Conservation (phyloP, 2,113 vertebrate genomes). For the Muntiacus muntjak region DNA sequence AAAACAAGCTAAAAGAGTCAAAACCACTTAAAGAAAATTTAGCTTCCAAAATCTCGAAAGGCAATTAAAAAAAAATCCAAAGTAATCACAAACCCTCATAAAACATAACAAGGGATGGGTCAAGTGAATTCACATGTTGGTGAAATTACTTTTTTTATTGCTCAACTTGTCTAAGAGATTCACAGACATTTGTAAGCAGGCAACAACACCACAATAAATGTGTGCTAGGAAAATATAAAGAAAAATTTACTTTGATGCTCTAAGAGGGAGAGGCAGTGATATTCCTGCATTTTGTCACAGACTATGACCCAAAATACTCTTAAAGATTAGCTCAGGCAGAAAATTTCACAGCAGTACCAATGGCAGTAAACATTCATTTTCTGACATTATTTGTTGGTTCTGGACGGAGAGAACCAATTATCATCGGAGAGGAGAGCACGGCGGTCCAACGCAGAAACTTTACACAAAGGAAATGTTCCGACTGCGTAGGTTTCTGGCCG, state of each 20-base stretch:
- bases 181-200: neutral
- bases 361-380: neutral
- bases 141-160: neutral
- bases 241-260: neutral
- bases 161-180: neutral
- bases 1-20: neutral
- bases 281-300: neutral
- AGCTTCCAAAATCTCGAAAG: neutral
- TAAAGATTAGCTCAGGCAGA: neutral
- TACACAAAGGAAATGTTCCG: neutral
- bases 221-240: neutral
- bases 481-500: neutral
- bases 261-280: neutral
- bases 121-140: neutral
- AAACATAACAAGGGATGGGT: neutral
- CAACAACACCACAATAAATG: neutral
- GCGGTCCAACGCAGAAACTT: fast-evolving
- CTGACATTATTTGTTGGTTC: neutral
- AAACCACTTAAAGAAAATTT: neutral
- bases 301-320: neutral
- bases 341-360: neutral
- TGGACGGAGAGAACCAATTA: neutral
- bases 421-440: neutral
- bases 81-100: neutral
- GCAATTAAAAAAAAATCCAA: neutral